Base-by-base conservation (phyloP, 2,888 invertebrate species). In the Hybos culiciformis region DNA sequence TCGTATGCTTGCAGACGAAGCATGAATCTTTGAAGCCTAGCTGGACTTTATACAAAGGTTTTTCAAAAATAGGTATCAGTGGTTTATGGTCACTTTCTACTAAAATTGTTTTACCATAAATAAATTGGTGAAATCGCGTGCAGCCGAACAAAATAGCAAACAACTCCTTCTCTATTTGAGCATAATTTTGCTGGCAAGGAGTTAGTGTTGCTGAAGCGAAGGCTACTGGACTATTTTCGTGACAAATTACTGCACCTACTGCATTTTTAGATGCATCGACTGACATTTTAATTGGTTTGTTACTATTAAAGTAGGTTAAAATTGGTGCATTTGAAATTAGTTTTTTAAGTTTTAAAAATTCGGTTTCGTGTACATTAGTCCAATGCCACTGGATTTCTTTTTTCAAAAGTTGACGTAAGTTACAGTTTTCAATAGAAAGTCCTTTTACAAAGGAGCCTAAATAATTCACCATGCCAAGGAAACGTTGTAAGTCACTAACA, bases 121-220 rank as follows among this genome's bases (percentile, higher is more conserved):
- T 47, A 43, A 55, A 58, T 45, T 57, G 54, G 20, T 54, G 52
- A 45, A 59, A 60, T 36, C 52, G 53, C 15, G 44, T 39, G 44
- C 57, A 56, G 1, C 53, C 57, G 48, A 57, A 57, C 1, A 48
- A 47, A 39, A 59, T 58, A 1, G 58, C 58, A 15, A 58, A 44
- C 3, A 53, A 42, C 43, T 61, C 57, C 46, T 58, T 60, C 39
- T 59, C 58, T 9, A 50, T 46, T 31, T 49, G 49, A 11, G 46
- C 48, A 32, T 44, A 48, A 9, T 37, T 34, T 38, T 42, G 31
- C 15, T 48, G 45, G 3, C 39, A 29, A 9, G n/a, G 11, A 6
- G 47, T 47, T 11, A 48, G 26, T 18, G 44, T 44, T 7, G 42
- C 43, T 3, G 46, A 48, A 3, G 46, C 43, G 39, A 34, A 48